Conservation (phyloP, 2,797 vertebrate species). For the Ctenopoma kingsleyae region DNA sequence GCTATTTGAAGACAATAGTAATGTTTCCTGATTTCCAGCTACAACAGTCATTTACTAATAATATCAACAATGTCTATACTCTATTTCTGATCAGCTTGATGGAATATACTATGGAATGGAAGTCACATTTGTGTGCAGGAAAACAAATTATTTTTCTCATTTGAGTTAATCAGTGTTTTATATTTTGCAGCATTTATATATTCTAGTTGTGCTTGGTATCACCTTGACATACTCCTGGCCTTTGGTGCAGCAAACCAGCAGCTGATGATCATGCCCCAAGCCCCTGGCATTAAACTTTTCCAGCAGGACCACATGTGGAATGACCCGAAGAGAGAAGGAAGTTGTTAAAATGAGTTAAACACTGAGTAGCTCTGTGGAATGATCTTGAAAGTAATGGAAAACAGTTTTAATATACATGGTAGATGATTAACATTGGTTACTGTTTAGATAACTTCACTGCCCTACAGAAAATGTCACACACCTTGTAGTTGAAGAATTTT, state of each 20-base stretch:
- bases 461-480: constrained; percentile 43
- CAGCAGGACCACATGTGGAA: constrained; percentile 91
- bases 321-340: constrained; percentile 19
- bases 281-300: constrained; percentile 95
- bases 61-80: too few relatives aligned
- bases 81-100: too few relatives aligned
- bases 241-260: constrained; percentile 93
- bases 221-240: constrained; percentile 93
- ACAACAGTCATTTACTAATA: too few relatives aligned
- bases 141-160: neutral
- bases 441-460: neutral
- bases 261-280: constrained; percentile 89
- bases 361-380: neutral
- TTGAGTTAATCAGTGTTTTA: neutral
- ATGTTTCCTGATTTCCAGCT: too few relatives aligned
- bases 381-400: constrained; percentile 20
- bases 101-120: too few relatives aligned
- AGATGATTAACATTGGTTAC: constrained; percentile 46
- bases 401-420: neutral
- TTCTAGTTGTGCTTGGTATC: constrained; percentile 16
- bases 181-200: neutral
- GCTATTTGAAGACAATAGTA: too few relatives aligned
- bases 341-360: constrained; percentile 13
- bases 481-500: constrained; percentile 98
- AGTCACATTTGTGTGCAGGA: neutral